A percentile compares a stretch with the other conserved stretches of the same genome.
phyloP scores from a whole-genome alignment of 1,140 invertebrate genomes.

The Drosophila nigromelanica region DNA sequence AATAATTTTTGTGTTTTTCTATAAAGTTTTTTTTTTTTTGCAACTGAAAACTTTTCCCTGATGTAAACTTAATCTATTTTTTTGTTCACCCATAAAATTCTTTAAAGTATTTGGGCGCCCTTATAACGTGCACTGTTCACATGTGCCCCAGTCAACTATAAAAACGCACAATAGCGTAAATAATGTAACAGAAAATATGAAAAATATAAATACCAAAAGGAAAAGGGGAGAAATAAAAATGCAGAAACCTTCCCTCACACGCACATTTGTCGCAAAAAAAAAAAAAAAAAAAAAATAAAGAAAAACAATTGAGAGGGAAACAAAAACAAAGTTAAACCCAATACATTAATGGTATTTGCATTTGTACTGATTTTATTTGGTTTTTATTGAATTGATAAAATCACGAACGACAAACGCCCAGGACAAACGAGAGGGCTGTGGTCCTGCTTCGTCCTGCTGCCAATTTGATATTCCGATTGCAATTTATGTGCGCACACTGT shows the following conservation, averaged over 20 bases:
- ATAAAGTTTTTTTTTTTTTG: background rate
- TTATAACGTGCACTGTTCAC: conserved; percentile 6
- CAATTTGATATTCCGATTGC: conserved; percentile 83
- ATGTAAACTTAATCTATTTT: conserved; percentile 8
- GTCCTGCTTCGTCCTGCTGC: conserved; percentile 49
- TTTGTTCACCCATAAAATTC: conserved; percentile 4
- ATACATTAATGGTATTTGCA: conserved; percentile 83
- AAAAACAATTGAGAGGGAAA: conserved; percentile 62
- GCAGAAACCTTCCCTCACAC: conserved; percentile 40
- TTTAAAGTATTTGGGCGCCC: conserved; percentile 15
- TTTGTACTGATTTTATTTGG: conserved; percentile 83
- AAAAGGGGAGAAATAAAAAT: conserved; percentile 47
- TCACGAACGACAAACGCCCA: conserved; percentile 54
- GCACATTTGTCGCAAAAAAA: background rate
- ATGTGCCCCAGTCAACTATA: conserved; percentile 63
- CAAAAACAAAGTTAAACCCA: conserved; percentile 81
- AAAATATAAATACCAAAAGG: conserved; percentile 65
- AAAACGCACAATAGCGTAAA: conserved; percentile 67
- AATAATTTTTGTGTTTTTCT: background rate
- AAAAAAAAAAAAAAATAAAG: conserved; percentile 21
- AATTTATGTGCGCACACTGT: conserved; percentile 69
- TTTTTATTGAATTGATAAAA: conserved; percentile 84
- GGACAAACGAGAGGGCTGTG: conserved; percentile 45
- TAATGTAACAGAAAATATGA: conserved; percentile 61
- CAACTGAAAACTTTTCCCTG: background rate